Evolutionary conservation across 2,888 invertebrate species (phyloP), one percentile per base, ranked within the genome.

Genomic region (Himalopsyche anomala): DNA sequence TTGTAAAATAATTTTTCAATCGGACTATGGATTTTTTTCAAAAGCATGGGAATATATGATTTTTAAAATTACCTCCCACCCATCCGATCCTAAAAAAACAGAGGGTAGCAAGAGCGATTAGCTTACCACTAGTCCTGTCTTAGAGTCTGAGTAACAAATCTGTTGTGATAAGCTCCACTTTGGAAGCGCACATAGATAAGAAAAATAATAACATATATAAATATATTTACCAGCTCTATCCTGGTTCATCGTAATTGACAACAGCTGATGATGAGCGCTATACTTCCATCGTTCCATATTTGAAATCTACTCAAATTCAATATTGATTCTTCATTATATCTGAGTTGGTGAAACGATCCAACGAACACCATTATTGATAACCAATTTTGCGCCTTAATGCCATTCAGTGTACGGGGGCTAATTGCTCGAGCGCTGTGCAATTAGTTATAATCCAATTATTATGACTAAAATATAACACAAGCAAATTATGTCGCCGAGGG

Each of bases 381-480:
- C 84, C 84, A 55, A 87, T 84, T 87, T 86, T 86, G 40, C 81
- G 40, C 84, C 84, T 74, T 87, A 79, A n/a, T 81, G 56, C 40
- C 55, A 42, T 55, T 8, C 40, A 80, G 17, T 74, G 38, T 80
- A 80, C 74, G 81, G 85, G 45, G 86, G 80, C 82, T 83, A 87
- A 85, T 87, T 85, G 86, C 85, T 79, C 80, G 87, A 40, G 55
- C 81, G 80, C 28, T 40, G 45, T 80, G 79, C 84, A 84, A 84
- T 84, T 85, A 86, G 83, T 84, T 84, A 82, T 84, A 84, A 85
- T 81, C 87, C 86, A 87, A 87, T 87, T 87, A 87, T 69, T 85
- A 40, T 80, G 86, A 82, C 87, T 86, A 87, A 84, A 86, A 86
- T 87, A 84, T 87, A 86, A 86, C 86, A 82, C 80, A 42, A 84